These are phyloP conservation scores for Gavia stellata DNA, from an alignment of 2,113 vertebrate species.

Conservation along the genomic window DNA sequence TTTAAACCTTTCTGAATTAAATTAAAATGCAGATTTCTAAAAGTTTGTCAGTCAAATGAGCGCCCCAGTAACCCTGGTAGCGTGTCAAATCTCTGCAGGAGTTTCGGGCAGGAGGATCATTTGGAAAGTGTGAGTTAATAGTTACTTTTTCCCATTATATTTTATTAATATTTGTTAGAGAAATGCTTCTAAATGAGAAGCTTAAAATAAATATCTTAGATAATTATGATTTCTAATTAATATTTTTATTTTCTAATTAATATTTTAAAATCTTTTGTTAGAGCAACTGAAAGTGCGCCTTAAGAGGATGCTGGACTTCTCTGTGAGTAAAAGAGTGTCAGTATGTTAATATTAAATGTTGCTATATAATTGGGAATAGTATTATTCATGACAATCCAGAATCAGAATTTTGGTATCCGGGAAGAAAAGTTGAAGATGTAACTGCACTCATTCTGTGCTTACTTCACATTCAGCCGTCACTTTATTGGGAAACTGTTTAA, in stretches of 20 bases:
- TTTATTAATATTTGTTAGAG: neutral
- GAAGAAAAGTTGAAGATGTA: neutral
- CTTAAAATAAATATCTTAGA: neutral
- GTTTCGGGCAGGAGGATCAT: neutral
- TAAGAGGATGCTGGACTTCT: neutral
- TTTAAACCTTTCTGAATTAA: neutral
- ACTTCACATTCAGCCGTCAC: neutral
- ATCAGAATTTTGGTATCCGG: neutral
- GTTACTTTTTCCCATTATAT: neutral
- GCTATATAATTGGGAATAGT: neutral
- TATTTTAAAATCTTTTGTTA: neutral
- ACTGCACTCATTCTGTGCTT: neutral
- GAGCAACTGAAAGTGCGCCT: neutral
- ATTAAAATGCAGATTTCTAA: slow-evolving; percentile 14
- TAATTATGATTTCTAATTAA: neutral
- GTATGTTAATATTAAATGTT: neutral
- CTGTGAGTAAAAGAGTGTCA: neutral
- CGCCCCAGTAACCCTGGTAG: neutral
- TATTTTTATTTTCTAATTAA: neutral
- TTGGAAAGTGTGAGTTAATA: neutral
- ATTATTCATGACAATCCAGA: neutral
- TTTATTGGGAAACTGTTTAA: neutral
- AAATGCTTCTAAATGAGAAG: neutral
- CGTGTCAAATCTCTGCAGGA: neutral
- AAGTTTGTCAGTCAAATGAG: neutral